Base-by-base conservation (phyloP, 2,113 vertebrate genomes). In the Strix uralensis region DNA sequence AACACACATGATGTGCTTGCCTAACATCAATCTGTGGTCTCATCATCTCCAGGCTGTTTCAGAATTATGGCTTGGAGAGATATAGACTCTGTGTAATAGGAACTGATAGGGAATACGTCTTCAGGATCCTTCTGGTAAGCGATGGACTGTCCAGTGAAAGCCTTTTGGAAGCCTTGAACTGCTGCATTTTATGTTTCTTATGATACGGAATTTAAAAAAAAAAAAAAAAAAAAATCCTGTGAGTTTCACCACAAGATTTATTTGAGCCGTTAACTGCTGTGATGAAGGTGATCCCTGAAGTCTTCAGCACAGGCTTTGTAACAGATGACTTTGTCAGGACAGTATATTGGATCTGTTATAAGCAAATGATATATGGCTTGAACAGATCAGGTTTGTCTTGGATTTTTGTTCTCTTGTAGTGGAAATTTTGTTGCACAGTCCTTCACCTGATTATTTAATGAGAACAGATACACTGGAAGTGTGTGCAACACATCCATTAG, bases 271-370 rank as follows among this genome's bases (percentile, higher is more conserved):
- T 90, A 84, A 72, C 62, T 55, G 77, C 86, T 65, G 58, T 90
- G 80, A 88, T 86, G 88, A 93, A 81, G 52, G 90, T 94, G 90
- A 92, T 94, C 88, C 89, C 52, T 40, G 88, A 66, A 94, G 88
- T 94, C 79, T 95, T 94, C 85, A 92, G 88, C 75, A 59, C 62
- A 83, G 72, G 81, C 78, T 44, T 29, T 77, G 82, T 97, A 97
- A 97, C 73, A 71, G 96, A 97, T 97, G 93, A 89, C 82, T 88
- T 52, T 69, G 81, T 94, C 92, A 58, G 72, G 26, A 51, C 1
- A 1, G 75, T 88, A 47, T 92, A 97, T 89, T 95, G 95, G 78
- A 93, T 94, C 87, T 96, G 81, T 85, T 96, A 42, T 13, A 22
- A 11, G 17, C 65, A 51, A 15, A 70, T 97, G 97, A 97, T 96